Evolutionary conservation across 1,140 invertebrate genomes (phyloP), one percentile per base, ranked within the genome.

Genomic region (Drosophila kohkoa): DNA sequence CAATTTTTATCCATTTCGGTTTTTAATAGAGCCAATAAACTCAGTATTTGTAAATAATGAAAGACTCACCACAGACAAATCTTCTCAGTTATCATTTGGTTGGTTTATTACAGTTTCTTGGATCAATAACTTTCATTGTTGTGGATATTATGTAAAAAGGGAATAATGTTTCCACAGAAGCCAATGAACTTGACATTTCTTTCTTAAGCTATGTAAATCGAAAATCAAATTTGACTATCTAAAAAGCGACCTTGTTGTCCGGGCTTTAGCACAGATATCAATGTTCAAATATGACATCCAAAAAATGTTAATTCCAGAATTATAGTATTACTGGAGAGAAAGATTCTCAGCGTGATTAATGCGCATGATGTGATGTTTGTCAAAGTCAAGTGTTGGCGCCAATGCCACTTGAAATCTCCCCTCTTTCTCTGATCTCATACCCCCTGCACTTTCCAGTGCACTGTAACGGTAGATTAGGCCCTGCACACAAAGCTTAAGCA

Each of bases 351-450:
- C 30, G 59, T 59, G 71, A 72, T 74, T 82, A 87, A 88, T 88
- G 73, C 80, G 79, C 70, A 52, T 74, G 35, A 38, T 38, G 35
- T 51, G 58, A 54, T 85, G 79, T 89, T 89, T 90, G 82, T 90
- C 77, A 81, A 82, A 90, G 87, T 90, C 87, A 90, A 90, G 87
- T 90, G 87, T 90, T 90, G 87, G 87, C 87, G 87, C 87, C 87
- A 90, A 70, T 60, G 75, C 72, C 81, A 89, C 86, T 89, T 66
- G 48, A 90, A 65, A 66, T 41, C 62, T 11, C 63, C 43, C 30
- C 45, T 11, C 32, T 5, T 25, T 25, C 45, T 46, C 32, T 32
- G 32, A 32, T 6, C 5, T 13, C 30, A 15, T 13, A n/a, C 20
- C 57, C 25, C 10, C n/a, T 80, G 76, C 76, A 79, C 20, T 49